Evolutionary conservation across 2,797 vertebrate species (phyloP).

Genomic region (Pristis pectinata): DNA sequence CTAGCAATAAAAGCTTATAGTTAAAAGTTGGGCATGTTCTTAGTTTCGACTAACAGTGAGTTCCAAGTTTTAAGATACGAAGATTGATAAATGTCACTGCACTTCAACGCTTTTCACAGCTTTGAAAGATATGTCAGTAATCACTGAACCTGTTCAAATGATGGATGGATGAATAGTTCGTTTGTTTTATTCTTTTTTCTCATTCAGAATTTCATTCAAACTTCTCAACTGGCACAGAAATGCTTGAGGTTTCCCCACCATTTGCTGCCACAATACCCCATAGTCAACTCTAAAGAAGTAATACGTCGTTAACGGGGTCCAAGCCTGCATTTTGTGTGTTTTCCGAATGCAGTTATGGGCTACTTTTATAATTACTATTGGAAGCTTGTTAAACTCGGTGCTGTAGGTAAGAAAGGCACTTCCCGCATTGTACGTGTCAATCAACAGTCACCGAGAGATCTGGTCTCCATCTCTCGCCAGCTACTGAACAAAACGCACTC

Average conservation of each 20-base stretch:
- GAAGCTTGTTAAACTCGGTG: not conserved
- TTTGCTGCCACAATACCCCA: not conserved
- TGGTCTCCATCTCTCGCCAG: conserved; percentile 36
- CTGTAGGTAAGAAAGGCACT: conserved; percentile 16
- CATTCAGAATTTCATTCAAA: not conserved
- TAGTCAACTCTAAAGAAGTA: not conserved
- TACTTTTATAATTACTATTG: not conserved
- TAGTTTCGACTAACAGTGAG: not conserved
- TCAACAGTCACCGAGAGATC: conserved; percentile 25
- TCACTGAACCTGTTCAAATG: not conserved
- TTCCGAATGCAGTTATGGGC: not conserved
- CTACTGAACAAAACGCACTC: conserved; percentile 36
- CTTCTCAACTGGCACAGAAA: no score
- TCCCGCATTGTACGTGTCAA: conserved; percentile 10
- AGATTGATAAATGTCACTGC: not conserved
- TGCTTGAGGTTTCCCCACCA: not conserved
- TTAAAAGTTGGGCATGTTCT: not conserved
- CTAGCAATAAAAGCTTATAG: not conserved
- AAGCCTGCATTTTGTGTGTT: not conserved
- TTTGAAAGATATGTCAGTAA: not conserved
- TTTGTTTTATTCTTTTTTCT: not conserved
- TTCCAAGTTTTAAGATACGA: not conserved
- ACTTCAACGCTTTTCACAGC: no score
- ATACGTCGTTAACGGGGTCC: not conserved
- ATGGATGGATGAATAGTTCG: not conserved